A percentile compares a stretch with the other conserved stretches of the same genome.
Evolutionary conservation across 2,888 invertebrate genomes (phyloP).

Genomic region (Ctena decussata): DNA sequence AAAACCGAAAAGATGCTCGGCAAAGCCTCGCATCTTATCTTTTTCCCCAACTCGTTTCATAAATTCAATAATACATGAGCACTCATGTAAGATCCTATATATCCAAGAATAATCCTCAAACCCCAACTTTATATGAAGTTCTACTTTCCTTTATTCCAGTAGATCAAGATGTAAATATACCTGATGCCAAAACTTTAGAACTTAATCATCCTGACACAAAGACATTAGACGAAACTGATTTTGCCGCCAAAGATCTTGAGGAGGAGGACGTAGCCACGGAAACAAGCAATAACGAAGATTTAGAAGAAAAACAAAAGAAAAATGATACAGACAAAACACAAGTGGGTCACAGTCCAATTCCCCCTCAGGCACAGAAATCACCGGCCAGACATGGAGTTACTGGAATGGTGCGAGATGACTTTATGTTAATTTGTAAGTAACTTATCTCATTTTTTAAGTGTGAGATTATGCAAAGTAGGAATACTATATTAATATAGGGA

Average conservation of each 20-base stretch:
- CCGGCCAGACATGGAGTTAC: background rate
- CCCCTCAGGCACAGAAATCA: background rate
- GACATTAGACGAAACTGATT: background rate
- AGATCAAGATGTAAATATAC: background rate
- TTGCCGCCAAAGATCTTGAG: background rate
- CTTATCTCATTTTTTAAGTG: no score
- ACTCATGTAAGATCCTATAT: no score
- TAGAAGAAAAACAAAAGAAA: conserved; percentile 19
- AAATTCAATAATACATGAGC: no score
- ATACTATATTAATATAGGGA: no score
- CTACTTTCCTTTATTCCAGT: background rate
- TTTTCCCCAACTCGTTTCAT: no score
- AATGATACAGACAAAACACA: background rate
- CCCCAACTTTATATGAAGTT: no score
- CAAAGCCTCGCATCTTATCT: no score
- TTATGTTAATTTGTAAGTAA: conserved; percentile 39
- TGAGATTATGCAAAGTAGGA: no score
- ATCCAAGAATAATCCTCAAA: no score
- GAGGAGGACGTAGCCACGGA: background rate
- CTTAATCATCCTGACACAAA: background rate
- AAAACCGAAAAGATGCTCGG: no score
- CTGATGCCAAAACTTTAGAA: background rate
- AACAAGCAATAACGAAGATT: conserved; percentile 1
- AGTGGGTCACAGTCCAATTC: background rate
- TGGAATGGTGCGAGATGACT: conserved; percentile 13